Evolutionary conservation across 2,888 invertebrate species (phyloP), one percentile per base, ranked within the genome.

Genomic region (Hemaris fuciformis): DNA sequence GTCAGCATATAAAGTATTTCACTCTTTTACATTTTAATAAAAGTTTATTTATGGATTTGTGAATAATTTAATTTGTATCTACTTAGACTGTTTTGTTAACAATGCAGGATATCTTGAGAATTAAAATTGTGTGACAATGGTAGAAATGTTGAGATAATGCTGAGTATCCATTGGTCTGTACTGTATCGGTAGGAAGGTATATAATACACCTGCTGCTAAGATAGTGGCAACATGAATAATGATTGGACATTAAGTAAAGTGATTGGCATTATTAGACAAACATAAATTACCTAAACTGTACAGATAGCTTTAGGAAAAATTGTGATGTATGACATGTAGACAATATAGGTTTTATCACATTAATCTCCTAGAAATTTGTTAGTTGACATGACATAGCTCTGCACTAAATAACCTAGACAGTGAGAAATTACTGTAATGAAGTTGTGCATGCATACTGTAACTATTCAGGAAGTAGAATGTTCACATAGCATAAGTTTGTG

Each of bases 251-350:
- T 74, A 72, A 74, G 70, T 76, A 74, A 74, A 77, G 67, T 75
- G 68, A 86, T 89, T 89, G 87, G 88, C 86, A 84, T 87, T 79
- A 79, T 70, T 80, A 78, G 71, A 84, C 79, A 83, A 38, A 79
- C 77, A 78, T 80, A 83, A 87, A 86, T 84, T 86, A 85, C 81
- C 83, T 80, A 81, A 81, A 84, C 80, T 92, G 93, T 93, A 93
- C 93, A 93, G 93, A 89, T 93, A 92, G 91, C 83, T 89, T 91
- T 93, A 93, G 93, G 90, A 85, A 91, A 91, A 91, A 92, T 92
- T 93, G 93, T 93, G 93, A 93, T 93, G 93, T 93, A 93, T 90
- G 93, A 92, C 89, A 86, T 88, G 88, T 93, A 93, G 93, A 93
- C 93, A 91, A 93, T 93, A 92, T 92, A 91, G 89, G 85, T 84